Evolutionary conservation across 1,140 invertebrate species (phyloP), one percentile per base, ranked within the genome.

Genomic region (Heliconius himera): DNA sequence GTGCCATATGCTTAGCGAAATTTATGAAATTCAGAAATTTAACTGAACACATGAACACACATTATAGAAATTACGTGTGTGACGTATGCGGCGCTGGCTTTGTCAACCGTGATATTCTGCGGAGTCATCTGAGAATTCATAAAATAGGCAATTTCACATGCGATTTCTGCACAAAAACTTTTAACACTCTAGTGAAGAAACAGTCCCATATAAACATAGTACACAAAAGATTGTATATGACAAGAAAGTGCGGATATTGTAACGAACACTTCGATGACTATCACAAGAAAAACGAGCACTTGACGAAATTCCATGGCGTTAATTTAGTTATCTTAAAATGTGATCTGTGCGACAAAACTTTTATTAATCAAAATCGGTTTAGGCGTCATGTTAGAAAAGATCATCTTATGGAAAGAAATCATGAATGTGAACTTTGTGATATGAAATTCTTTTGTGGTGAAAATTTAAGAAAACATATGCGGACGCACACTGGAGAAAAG

Each of bases 401-500:
- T 8, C 90, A 91, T 76, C 81, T 90, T 8, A 79, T 88, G 79
- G 84, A 85, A 13, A 83, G 82, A 33, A 82, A 46, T 20, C 79
- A 82, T 6, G 71, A 84, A 41, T 89, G 88, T 36, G 70, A 74
- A 8, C 41, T 72, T 26, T 89, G 88, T 60, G 83, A 84, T 22
- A 84, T 76, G 77, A 78, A 74, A 29, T 87, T 86, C 41, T 89
- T 84, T 54, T 13, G 56, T 16, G 38, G 36, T 9, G 13, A 71
- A 3, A 71, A 77, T 18, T 73, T 87, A n/a, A 76, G 71, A 0
- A 79, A 77, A 18, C 95, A 95, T 80, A 86, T 94, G 83, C 73
- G 91, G 20, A 88, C 84, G 22, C 95, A 96, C 80, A 96, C 96
- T 0, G 96, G 97, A 0, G 95, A 96, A 81, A 96, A 96, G 73